Evolutionary conservation across 2,888 invertebrate genomes (phyloP).

Genomic region (Hydraecia micacea): DNA sequence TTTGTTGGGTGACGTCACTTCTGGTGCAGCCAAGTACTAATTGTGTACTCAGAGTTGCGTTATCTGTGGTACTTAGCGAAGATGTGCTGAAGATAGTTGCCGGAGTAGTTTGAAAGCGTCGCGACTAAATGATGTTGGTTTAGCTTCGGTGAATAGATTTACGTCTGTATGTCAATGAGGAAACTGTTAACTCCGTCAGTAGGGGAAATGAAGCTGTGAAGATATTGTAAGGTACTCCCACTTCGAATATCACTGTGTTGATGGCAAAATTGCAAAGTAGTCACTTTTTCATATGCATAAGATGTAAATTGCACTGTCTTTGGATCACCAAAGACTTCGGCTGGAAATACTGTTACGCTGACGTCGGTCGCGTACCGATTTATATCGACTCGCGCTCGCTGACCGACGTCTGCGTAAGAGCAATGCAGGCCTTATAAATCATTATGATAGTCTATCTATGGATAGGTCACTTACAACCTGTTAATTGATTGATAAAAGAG

Average conservation of each 20-base stretch:
- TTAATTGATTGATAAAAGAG: neutral
- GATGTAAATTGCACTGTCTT: too few relatives aligned
- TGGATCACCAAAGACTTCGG: too few relatives aligned
- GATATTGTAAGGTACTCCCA: slow-evolving; percentile 11
- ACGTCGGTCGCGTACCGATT: too few relatives aligned
- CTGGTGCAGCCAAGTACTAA: slow-evolving; percentile 52
- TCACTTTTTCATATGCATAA: too few relatives aligned
- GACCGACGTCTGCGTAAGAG: too few relatives aligned
- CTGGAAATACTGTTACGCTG: too few relatives aligned
- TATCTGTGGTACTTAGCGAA: slow-evolving; percentile 55
- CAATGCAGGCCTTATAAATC: too few relatives aligned
- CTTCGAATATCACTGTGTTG: slow-evolving; percentile 1
- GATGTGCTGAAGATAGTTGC: slow-evolving; percentile 49
- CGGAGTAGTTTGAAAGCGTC: slow-evolving; percentile 39
- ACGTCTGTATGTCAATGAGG: slow-evolving; percentile 44
- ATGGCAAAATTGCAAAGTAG: neutral
- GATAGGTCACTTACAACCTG: neutral
- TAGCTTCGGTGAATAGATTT: slow-evolving; percentile 45
- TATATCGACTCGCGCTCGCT: too few relatives aligned
- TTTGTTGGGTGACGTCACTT: slow-evolving; percentile 63
- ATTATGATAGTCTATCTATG: neutral
- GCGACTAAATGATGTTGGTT: slow-evolving; percentile 53
- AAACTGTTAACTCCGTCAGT: slow-evolving; percentile 20
- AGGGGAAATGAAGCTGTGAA: slow-evolving; percentile 30
- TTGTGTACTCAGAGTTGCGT: slow-evolving; percentile 45